Percentiles rank a stretch among this genome's conserved stretches.
These are phyloP conservation scores for Doryteuthis pealeii DNA, from an alignment of 1,140 invertebrate genomes.

Conservation along the genomic window DNA sequence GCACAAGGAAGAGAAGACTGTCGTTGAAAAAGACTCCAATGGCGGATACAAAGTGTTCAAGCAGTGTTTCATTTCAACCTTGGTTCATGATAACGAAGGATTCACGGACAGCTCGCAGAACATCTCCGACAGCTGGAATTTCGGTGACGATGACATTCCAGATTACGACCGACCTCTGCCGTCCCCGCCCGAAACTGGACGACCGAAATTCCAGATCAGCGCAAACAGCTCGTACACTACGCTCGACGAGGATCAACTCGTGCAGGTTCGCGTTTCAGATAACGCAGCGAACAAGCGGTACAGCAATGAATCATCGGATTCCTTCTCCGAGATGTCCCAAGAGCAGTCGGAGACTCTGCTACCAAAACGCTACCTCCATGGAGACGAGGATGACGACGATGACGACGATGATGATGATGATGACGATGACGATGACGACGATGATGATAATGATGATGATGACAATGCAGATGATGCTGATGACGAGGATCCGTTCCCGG, in stretches of 20 bases:
- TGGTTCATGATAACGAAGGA: constrained; percentile 1
- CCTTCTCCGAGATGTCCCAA: no score
- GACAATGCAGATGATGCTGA: background rate
- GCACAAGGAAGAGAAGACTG: background rate
- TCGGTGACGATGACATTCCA: background rate
- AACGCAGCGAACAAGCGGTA: background rate
- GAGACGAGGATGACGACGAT: no score
- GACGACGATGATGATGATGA: no score
- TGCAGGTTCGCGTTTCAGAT: background rate
- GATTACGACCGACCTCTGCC: background rate
- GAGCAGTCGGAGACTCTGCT: no score
- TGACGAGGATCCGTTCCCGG: background rate
- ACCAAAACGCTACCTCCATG: no score
- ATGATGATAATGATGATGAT: no score
- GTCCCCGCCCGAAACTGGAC: background rate
- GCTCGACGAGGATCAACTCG: background rate
- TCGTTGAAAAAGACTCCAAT: background rate
- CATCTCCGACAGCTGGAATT: background rate
- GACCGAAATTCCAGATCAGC: constrained; percentile 4
- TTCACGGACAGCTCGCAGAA: background rate
- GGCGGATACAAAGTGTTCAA: background rate
- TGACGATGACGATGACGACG: no score
- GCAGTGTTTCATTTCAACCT: background rate
- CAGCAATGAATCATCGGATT: no score
- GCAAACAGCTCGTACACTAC: background rate